Evolutionary conservation across 1,140 invertebrate genomes (phyloP), one percentile per base, ranked within the genome.

Genomic region (Palaemon carinicauda): DNA sequence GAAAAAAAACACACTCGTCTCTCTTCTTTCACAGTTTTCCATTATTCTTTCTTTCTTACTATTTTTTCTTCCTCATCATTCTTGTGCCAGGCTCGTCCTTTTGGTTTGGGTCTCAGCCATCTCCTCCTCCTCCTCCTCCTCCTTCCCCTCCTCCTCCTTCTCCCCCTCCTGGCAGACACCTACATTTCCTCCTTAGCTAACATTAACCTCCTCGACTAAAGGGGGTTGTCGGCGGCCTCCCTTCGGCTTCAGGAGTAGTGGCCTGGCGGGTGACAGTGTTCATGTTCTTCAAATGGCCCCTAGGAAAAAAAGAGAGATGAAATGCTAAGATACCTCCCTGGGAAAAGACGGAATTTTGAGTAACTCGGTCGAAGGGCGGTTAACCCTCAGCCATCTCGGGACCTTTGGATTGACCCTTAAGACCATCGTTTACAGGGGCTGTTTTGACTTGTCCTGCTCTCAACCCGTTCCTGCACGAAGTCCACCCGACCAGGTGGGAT

Each of bases 181-280:
- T 17, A 60, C 24, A n/a, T 60, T 27, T 60, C 56, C 56, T 27
- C 56, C 56, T 27, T 27, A n/a, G 19, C 56, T 27, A n/a, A 60
- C 56, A 10, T 15, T 51, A 21, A 9, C 69, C 65, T 15, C 65
- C 19, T 24, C 65, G 27, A n/a, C 65, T 12, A 14, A 14, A 15
- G 19, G 21, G 19, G 19, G 19, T 15, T 15, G 14, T 15, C 3
- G 65, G 65, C 17, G 19, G 41, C 77, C 51, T 33, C 41, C 33
- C 50, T 41, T 15, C 60, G 65, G 19, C 65, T 41, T 60, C 54
- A 33, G 80, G 65, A 52, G 24, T 31, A 51, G 51, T n/a, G 51
- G 17, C 50, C 52, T 75, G 50, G 69, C 52, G 71, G 69, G 81
- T 75, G 81, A 82, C 81, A 82, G 51, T 75, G 69, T 27, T 82